Evolutionary conservation across 2,888 invertebrate genomes (phyloP).

Genomic region (Ophioninae sp.): DNA sequence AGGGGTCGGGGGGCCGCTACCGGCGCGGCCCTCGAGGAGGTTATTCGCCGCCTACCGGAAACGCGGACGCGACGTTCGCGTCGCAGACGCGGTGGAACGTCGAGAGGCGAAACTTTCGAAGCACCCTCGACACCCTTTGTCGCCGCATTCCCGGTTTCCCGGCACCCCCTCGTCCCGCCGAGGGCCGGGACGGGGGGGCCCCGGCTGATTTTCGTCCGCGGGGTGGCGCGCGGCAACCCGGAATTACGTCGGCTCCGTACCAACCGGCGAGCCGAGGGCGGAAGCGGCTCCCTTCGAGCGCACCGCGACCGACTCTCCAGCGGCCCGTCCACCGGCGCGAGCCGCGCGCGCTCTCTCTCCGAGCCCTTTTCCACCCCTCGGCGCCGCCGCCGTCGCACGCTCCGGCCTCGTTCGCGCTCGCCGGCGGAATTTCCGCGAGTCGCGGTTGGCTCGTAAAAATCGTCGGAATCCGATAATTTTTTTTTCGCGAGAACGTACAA

Average conservation of each 20-base stretch:
- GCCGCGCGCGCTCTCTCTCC: neutral
- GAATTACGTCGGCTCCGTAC: slow-evolving; percentile 50
- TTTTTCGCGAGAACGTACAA: neutral
- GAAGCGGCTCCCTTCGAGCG: slow-evolving; percentile 29
- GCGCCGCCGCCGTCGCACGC: too few relatives aligned
- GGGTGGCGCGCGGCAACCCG: slow-evolving; percentile 30
- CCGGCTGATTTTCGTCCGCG: neutral
- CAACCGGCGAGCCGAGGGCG: neutral
- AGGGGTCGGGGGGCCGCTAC: too few relatives aligned
- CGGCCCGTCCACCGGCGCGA: neutral
- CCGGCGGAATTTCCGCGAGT: slow-evolving; percentile 47
- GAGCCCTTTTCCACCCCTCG: too few relatives aligned
- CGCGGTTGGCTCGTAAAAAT: slow-evolving; percentile 39
- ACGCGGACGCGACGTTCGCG: too few relatives aligned
- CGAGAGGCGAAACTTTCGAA: too few relatives aligned
- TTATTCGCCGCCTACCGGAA: too few relatives aligned
- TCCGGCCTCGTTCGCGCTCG: slow-evolving; percentile 31
- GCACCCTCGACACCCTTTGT: neutral
- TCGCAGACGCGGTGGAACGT: too few relatives aligned
- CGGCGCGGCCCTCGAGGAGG: too few relatives aligned
- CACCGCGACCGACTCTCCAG: slow-evolving; percentile 6
- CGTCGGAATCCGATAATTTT: slow-evolving; percentile 34
- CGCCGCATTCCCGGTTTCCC: neutral
- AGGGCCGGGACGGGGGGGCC: too few relatives aligned
- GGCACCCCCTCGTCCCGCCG: too few relatives aligned